Percentiles rank a stretch among this genome's conserved stretches.
These are phyloP conservation scores for Epirrhoe alternata DNA, from an alignment of 2,888 invertebrate species.

Conservation along the genomic window DNA sequence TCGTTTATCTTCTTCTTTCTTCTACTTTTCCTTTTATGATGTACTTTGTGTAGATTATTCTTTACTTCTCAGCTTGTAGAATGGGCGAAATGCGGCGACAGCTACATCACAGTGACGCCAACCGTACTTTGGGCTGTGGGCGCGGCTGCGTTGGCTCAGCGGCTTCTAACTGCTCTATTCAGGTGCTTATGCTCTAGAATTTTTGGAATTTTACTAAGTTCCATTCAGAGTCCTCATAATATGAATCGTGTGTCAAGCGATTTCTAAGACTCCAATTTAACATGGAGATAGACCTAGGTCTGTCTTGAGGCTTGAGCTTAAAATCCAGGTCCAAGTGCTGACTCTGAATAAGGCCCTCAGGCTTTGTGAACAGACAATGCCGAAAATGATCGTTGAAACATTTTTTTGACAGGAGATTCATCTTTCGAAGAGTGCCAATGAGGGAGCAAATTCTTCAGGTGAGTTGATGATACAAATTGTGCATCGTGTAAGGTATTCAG, in stretches of 20 bases:
- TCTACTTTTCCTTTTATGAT: too few relatives aligned
- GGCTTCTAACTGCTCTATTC: conserved; percentile 66
- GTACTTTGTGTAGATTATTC: too few relatives aligned
- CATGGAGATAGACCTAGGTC: too few relatives aligned
- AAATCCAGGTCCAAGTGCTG: too few relatives aligned
- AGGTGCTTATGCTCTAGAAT: conserved; percentile 23
- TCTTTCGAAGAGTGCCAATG: conserved; percentile 72
- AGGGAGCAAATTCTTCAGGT: conserved; percentile 78
- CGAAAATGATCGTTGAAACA: not conserved
- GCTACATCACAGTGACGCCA: conserved; percentile 63
- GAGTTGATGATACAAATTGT: conserved; percentile 2
- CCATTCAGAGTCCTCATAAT: too few relatives aligned
- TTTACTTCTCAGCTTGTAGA: conserved; percentile 58
- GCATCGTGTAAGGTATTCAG: too few relatives aligned
- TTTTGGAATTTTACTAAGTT: too few relatives aligned
- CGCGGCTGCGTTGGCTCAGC: conserved; percentile 67
- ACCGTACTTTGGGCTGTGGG: conserved; percentile 74
- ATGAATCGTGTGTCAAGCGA: too few relatives aligned
- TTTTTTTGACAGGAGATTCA: conserved; percentile 54
- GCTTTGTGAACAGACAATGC: not conserved
- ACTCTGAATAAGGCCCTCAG: too few relatives aligned
- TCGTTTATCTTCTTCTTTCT: too few relatives aligned
- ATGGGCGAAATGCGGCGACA: conserved; percentile 74
- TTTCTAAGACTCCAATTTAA: too few relatives aligned
- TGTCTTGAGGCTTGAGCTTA: too few relatives aligned